Conservation (phyloP, 1,140 invertebrate species). For the Triops cancriformis region DNA sequence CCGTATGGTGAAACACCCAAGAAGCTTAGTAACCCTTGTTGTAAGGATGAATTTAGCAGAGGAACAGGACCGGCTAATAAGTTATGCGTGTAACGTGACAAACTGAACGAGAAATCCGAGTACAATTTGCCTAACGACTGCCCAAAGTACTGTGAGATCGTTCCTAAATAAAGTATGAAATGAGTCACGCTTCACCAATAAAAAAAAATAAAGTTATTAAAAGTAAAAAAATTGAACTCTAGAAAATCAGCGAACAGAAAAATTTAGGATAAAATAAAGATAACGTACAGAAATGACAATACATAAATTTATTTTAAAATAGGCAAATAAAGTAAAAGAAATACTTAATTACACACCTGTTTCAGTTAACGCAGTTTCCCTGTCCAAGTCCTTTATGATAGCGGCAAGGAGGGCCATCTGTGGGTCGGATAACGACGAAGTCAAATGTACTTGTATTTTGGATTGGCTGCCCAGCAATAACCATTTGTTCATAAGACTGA, state of each 20-base stretch:
- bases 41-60: constrained; percentile 52
- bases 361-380: constrained; percentile 70
- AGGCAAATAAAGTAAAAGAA: constrained; percentile 30
- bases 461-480: constrained; percentile 53
- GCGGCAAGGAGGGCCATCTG: constrained; percentile 72
- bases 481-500: constrained; percentile 60
- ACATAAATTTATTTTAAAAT: background rate
- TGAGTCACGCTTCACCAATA: constrained; percentile 24
- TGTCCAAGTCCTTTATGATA: constrained; percentile 75
- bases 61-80: constrained; percentile 58
- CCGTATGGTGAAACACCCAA: constrained; percentile 66
- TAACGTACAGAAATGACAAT: background rate
- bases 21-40: constrained; percentile 62
- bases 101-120: constrained; percentile 62
- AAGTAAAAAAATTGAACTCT: no score
- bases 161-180: constrained; percentile 50
- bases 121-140: constrained; percentile 59
- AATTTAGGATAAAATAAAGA: no score
- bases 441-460: background rate
- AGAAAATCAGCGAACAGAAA: no score
- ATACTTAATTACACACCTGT: constrained; percentile 46
- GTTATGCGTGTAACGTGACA: constrained; percentile 76
- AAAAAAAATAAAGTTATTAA: constrained; percentile 24
- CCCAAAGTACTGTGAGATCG: constrained; percentile 63
- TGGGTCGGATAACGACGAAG: constrained; percentile 51